These are phyloP conservation scores for Melipona beecheii DNA, from an alignment of 2,888 invertebrate species.

Conservation along the genomic window DNA sequence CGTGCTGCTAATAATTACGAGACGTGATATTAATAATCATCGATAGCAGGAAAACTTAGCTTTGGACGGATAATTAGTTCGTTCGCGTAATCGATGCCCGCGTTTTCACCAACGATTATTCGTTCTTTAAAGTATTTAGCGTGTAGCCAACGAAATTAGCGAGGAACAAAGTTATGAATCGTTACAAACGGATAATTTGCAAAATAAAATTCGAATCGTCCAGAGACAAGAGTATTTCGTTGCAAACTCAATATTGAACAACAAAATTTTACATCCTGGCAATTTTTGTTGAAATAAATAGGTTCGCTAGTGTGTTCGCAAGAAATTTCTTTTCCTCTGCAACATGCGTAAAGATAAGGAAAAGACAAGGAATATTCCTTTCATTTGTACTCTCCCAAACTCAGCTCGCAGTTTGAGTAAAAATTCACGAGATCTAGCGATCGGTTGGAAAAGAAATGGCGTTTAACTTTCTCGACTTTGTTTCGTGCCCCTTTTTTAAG, in stretches of 20 bases:
- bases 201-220: too few species aligned
- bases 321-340: too few species aligned
- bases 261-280: not conserved
- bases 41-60: not conserved
- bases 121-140: not conserved
- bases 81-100: not conserved
- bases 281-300: not conserved
- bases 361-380: not conserved
- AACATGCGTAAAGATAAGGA: not conserved
- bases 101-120: not conserved
- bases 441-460: slow-evolving; percentile 5
- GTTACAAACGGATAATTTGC: not conserved
- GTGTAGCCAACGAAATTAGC: too few species aligned
- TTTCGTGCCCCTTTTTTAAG: not conserved
- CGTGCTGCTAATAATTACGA: not conserved
- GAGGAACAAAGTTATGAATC: too few species aligned
- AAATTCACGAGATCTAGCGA: not conserved
- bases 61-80: not conserved
- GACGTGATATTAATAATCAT: not conserved
- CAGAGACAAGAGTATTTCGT: not conserved
- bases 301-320: too few species aligned
- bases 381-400: not conserved
- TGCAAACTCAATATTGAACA: not conserved
- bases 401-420: not conserved
- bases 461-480: slow-evolving; percentile 3